phyloP scores from a whole-genome alignment of 2,797 vertebrate species.

The Gorsachius magnificus region DNA sequence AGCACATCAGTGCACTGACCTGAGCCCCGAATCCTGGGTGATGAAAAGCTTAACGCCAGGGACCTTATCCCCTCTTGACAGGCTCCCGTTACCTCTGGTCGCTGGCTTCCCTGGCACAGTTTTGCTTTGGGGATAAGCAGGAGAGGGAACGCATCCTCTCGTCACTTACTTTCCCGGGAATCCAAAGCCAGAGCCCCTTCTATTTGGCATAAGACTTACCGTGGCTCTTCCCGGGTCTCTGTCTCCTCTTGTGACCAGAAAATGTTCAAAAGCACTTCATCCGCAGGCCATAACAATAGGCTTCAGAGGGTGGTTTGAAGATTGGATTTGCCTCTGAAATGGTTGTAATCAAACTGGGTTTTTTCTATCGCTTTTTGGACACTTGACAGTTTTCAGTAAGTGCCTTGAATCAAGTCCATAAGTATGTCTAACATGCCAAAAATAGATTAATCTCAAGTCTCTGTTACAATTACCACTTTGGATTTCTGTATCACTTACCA shows the following conservation, averaged over 20 bases:
- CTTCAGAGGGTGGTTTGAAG: background rate
- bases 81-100: background rate
- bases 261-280: background rate
- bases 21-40: background rate
- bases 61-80: background rate
- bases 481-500: background rate
- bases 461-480: background rate
- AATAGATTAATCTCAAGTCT: slow-evolving; percentile 2
- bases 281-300: background rate
- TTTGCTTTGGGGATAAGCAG: background rate
- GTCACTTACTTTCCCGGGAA: background rate
- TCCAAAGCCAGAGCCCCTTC: background rate
- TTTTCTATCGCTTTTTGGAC: background rate
- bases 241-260: background rate
- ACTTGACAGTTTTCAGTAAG: background rate
- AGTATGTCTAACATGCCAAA: background rate
- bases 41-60: background rate
- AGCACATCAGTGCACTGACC: background rate
- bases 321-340: background rate
- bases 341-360: background rate
- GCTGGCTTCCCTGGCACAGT: background rate
- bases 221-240: background rate
- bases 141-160: background rate
- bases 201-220: background rate
- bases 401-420: slow-evolving; percentile 9